Base-by-base conservation (phyloP, 1,140 invertebrate genomes). In the Drosophila jambulina region DNA sequence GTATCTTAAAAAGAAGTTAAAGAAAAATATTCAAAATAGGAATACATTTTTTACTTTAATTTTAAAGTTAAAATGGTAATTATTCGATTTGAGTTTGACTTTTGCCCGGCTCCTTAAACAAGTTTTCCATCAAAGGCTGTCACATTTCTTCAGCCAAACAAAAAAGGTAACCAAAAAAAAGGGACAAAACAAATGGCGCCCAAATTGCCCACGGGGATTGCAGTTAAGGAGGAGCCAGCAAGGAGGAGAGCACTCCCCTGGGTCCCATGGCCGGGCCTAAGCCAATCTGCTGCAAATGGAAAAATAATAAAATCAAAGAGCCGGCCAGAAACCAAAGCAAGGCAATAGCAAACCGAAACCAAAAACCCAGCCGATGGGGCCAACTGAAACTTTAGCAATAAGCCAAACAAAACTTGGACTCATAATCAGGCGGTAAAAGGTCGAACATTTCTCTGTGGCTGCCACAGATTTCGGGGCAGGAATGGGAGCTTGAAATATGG, bases 221-320 rank as follows among this genome's bases (percentile, higher is more conserved):
- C 40, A 70, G 64, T 57, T 69, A 53, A 38, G 46, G 15, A 49
- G 51, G 8, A 69, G 32, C 27, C 19, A 21, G 19, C 48, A 40
- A 21, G 36, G 15, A 68, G 64, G 32, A n/a, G 46, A 67, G 62
- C 62, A 48, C 53, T 40, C 53, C 70, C 68, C 29, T 49, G 70
- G 68, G 65, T 74, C 38, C 29, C 43, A 40, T 59, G 67, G 21
- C 36, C 21, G 54, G 67, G 29, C 45, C 68, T 56, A 49, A 81
- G 72, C 71, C 71, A 81, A 81, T 81, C 71, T 80, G 78, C 78
- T 71, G 79, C 79, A 81, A 82, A 82, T 82, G 65, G 79, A 81
- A 82, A 81, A 81, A 81, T 82, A 82, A 82, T 82, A 81, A 82
- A 82, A 82, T 77, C 78, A 77, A 59, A 75, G 62, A 46, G 15